These are phyloP conservation scores for Drosophila orosa DNA, from an alignment of 1,140 invertebrate genomes.

Conservation along the genomic window DNA sequence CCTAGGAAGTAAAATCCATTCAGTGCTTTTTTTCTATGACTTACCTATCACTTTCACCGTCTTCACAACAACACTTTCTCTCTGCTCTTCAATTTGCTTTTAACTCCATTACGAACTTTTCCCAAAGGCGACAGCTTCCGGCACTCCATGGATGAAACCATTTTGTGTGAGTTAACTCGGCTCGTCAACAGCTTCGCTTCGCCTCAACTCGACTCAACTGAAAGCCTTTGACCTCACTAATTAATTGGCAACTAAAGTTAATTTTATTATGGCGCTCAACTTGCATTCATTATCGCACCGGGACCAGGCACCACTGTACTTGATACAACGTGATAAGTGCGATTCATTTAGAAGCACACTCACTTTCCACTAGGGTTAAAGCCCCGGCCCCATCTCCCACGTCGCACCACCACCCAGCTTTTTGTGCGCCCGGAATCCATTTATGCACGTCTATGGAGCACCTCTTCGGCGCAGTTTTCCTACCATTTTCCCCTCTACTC, in stretches of 20 bases:
- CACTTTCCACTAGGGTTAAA: constrained; percentile 42
- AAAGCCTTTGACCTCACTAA: constrained; percentile 40
- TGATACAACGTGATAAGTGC: constrained; percentile 57
- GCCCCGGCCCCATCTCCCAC: not conserved
- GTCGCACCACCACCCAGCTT: constrained; percentile 8
- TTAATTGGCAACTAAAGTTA: constrained; percentile 54
- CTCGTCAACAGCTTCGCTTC: constrained; percentile 4
- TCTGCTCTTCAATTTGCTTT: constrained; percentile 9
- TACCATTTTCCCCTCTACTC: not conserved
- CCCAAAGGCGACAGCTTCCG: constrained; percentile 10
- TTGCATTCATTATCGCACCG: constrained; percentile 28
- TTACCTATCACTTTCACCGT: constrained; percentile 8
- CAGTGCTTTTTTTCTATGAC: constrained; percentile 2
- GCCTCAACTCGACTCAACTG: not conserved
- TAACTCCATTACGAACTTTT: constrained; percentile 20
- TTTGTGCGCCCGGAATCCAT: constrained; percentile 48
- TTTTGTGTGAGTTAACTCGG: constrained; percentile 5
- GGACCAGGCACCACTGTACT: constrained; percentile 47
- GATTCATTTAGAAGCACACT: constrained; percentile 65
- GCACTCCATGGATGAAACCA: constrained; percentile 1
- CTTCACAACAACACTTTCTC: constrained; percentile 11
- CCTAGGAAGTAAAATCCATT: not conserved
- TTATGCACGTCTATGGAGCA: constrained; percentile 51
- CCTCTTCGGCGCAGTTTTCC: constrained; percentile 19
- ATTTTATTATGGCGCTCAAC: constrained; percentile 34